Base-by-base conservation (phyloP, 2,797 vertebrate species). In the Masticophis lateralis region DNA sequence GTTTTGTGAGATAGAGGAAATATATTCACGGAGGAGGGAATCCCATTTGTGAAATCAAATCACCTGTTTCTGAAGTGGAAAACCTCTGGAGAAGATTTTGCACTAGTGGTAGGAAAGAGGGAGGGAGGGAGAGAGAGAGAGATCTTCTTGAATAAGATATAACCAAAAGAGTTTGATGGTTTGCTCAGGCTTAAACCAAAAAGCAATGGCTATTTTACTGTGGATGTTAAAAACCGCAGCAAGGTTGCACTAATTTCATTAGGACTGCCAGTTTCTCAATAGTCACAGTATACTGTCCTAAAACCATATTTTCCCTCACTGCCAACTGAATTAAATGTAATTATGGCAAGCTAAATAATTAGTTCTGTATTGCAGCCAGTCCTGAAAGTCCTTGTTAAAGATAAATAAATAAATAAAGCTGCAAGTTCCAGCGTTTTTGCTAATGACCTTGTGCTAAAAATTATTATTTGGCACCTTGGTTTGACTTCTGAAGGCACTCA, bases 391-490 rank as follows among this genome's bases (percentile, higher is more conserved):
- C 90, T 94, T 88, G 25, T 63, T 66, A 63, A 90, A 94, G 61
- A 37, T 51, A 51, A 51, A 51, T 51, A 51, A 6, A 51, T 51
- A 51, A 22, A 83, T 74, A 56, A 92, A 90, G 88, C 56, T 87
- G 11, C 47, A 59, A 61, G 28, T 90, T 90, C 10, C n/a, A 91
- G 47, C 13, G 3, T 91, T 63, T 90, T 90, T 57, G 91, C 59
- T 87, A 94, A 56, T 95, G 94, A 97, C 95, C 95, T 96, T 96
- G 95, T 10, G 92, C 90, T 37, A 93, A 90, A 94, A 96, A 96
- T 95, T 95, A 89, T 94, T 95, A 92, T 28, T 91, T 91, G 90
- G 93, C 95, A 69, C 57, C 87, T 92, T 91, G 87, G 53, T 94
- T 95, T 27, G 66, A 96, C 92, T 94, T 95, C 56, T 93, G 91